Evolutionary conservation across 1,140 invertebrate species (phyloP).

Genomic region (Drosophila hydei): DNA sequence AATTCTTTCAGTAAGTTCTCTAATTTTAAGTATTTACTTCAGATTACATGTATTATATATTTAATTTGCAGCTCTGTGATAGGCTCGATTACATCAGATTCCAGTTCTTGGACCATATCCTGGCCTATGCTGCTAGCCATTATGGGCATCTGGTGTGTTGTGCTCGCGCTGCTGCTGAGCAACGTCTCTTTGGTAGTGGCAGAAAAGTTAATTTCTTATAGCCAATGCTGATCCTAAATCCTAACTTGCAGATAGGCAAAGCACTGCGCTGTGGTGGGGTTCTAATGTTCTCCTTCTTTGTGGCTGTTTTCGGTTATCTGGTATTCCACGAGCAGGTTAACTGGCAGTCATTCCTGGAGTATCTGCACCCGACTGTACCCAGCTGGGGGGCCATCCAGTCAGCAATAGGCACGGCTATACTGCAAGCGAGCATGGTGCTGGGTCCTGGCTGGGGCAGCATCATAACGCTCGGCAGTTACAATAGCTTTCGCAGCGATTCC

Average conservation of each 20-base stretch:
- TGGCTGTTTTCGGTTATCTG: slow-evolving; percentile 62
- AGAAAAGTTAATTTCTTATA: neutral
- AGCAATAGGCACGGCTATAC: slow-evolving; percentile 48
- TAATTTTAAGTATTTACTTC: no score
- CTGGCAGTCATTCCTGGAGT: slow-evolving; percentile 27
- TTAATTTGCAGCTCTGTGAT: slow-evolving; percentile 48
- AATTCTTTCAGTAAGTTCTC: slow-evolving; percentile 68
- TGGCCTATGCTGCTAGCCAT: slow-evolving; percentile 62
- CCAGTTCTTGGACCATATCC: slow-evolving; percentile 47
- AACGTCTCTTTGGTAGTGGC: slow-evolving; percentile 62
- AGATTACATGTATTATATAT: neutral
- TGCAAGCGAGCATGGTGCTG: slow-evolving; percentile 64
- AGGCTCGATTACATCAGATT: slow-evolving; percentile 50
- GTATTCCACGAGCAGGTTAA: slow-evolving; percentile 52
- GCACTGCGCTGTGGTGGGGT: slow-evolving; percentile 64
- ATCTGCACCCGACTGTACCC: no score
- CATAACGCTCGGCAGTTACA: slow-evolving; percentile 72
- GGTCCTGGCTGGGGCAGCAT: slow-evolving; percentile 79
- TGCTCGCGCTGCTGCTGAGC: slow-evolving; percentile 54
- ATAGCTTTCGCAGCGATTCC: slow-evolving; percentile 71
- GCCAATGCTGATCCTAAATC: neutral
- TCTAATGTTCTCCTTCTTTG: slow-evolving; percentile 66
- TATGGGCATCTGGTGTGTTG: slow-evolving; percentile 61
- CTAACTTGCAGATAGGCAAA: slow-evolving; percentile 66
- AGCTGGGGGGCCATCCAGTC: slow-evolving; percentile 39